Conservation (phyloP, 2,888 invertebrate genomes). For the Agriopis aurantiaria region DNA sequence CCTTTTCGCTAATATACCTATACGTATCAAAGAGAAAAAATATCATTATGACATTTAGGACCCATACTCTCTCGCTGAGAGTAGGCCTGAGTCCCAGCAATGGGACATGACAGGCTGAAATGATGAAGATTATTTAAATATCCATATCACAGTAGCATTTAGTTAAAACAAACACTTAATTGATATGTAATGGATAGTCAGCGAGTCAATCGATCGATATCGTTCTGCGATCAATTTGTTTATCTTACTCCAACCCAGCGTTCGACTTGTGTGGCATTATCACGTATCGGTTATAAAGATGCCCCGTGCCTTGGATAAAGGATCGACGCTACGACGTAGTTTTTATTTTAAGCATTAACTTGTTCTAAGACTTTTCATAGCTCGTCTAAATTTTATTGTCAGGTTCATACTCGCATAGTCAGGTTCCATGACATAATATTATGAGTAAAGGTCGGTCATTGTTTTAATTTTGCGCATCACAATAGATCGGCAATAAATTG, state of each 20-base stretch:
- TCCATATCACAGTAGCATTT: background rate
- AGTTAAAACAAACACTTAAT: background rate
- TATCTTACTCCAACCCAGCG: constrained; percentile 7
- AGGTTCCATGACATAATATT: constrained; percentile 7
- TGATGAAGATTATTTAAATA: background rate
- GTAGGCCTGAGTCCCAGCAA: too few relatives aligned
- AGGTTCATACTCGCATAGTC: background rate
- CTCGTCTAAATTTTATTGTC: constrained; percentile 6
- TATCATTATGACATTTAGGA: too few relatives aligned
- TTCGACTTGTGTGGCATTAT: constrained; percentile 36
- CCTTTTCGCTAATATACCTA: too few relatives aligned
- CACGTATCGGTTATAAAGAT: constrained; percentile 37
- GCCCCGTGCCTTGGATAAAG: constrained; percentile 16
- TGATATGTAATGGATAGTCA: background rate
- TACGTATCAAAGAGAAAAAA: too few relatives aligned
- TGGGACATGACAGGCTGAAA: too few relatives aligned
- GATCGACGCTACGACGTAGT: constrained; percentile 25
- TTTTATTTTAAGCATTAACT: constrained; percentile 12
- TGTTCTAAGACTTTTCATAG: constrained; percentile 14
- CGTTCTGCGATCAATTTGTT: constrained; percentile 17
- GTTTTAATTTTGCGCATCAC: constrained; percentile 6
- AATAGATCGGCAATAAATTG: background rate
- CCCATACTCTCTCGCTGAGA: too few relatives aligned
- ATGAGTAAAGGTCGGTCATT: background rate
- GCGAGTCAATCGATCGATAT: constrained; percentile 9